phyloP scores from a whole-genome alignment of 2,113 vertebrate species.

The Carassius carassius region DNA sequence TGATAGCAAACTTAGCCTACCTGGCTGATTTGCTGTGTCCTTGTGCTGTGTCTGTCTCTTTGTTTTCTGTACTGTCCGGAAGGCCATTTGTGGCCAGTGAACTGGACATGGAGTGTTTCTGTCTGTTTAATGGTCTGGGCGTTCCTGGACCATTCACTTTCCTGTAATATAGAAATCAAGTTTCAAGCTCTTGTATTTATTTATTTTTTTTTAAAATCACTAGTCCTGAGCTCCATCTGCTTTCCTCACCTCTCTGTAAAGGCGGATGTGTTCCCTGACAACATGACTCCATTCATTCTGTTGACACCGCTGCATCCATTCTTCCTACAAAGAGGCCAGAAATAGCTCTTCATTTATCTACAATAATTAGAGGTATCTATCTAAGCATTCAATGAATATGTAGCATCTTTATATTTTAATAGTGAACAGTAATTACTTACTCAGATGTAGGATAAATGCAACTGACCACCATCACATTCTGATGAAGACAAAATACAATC shows the following conservation, averaged over 20 bases:
- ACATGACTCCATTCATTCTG: slow-evolving; percentile 98
- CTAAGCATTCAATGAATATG: background rate
- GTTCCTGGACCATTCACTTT: slow-evolving; percentile 97
- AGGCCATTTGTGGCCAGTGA: slow-evolving; percentile 94
- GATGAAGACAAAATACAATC: slow-evolving; percentile 57
- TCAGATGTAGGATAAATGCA: slow-evolving; percentile 96
- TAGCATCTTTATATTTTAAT: background rate
- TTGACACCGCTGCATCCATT: slow-evolving; percentile 90
- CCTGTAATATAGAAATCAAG: slow-evolving; percentile 66
- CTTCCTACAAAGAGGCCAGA: slow-evolving; percentile 77
- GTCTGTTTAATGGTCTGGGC: slow-evolving; percentile 89
- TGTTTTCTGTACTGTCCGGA: slow-evolving; percentile 90
- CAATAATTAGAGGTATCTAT: background rate
- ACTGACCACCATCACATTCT: slow-evolving; percentile 99
- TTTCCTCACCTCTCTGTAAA: slow-evolving; percentile 90
- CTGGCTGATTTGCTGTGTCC: slow-evolving; percentile 80
- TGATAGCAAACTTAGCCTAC: slow-evolving; percentile 64
- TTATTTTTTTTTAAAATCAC: background rate
- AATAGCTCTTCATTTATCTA: background rate
- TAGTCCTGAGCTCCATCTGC: background rate
- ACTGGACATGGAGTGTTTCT: slow-evolving; percentile 86
- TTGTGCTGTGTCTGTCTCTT: slow-evolving; percentile 79
- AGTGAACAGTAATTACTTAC: slow-evolving; percentile 75
- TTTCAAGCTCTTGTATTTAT: background rate
- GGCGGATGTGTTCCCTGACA: slow-evolving; percentile 88